Base-by-base conservation (phyloP, 2,888 invertebrate species). In the Gastrophysa polygoni region DNA sequence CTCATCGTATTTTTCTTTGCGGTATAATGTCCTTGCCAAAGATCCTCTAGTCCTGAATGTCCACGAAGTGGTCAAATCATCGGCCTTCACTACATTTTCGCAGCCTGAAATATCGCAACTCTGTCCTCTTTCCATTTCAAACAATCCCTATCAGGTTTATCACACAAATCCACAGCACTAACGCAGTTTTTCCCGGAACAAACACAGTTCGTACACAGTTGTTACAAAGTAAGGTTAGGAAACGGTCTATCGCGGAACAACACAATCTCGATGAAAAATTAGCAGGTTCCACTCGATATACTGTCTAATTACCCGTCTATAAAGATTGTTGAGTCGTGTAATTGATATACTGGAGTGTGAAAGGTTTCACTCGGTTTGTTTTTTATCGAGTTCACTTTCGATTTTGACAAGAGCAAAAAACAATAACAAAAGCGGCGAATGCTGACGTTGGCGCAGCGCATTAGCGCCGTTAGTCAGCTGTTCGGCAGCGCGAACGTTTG, bases 1-100 rank as follows among this genome's bases (percentile, higher is more conserved):
- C 75, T 88, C 85, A 80, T 92, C 91, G 74, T 88, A 88, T 68
- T 85, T 82, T 73, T 90, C 89, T 79, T 91, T 91, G 72, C 90
- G 88, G 82, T 89, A 90, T 54, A 91, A 80, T 49, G 90, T 86
- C 74, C 90, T 83, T 55, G 91, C 91, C 66, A 92, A 82, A 55
- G 89, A 87, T 69, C 91, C 89, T 74, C 90, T 85, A 50, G 91
- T 90, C 68, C 88, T 83, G 78, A 88, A 89, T 10, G 59, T 50
- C 28, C 66, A 29, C 34, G 61, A 44, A 18, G 63, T 47, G 6
- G 54, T 51, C 28, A 66, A 38, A 24, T 44, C 49, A 47, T 44
- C 60, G 29, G 44, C 50, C 7, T 24, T 43, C 6, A 59, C 29
- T 8, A 43, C 55, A 46, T 55, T 49, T 55, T 62, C 60, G 52